Percentiles rank a stretch among this genome's conserved stretches.
These are phyloP conservation scores for Xestoiulus laeticollis DNA, from an alignment of 2,888 invertebrate genomes.

Conservation along the genomic window DNA sequence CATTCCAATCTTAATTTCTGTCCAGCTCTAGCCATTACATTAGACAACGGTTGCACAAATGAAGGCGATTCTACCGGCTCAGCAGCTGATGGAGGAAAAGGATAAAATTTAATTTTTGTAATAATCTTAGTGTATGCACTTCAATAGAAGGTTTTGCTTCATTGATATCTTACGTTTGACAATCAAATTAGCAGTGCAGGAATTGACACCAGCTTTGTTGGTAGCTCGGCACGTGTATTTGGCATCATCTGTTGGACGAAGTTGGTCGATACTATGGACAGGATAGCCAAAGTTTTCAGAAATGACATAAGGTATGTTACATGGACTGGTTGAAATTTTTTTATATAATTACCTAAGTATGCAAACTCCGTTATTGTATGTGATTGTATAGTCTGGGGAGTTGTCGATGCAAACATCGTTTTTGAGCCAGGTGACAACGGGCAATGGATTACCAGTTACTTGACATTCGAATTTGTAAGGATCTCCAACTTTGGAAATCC, in stretches of 20 bases:
- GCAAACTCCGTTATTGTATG: conserved; percentile 84
- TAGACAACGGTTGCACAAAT: conserved; percentile 72
- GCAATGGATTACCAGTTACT: conserved; percentile 75
- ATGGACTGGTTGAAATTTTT: neutral
- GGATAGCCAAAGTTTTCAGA: neutral
- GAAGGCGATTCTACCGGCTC: conserved; percentile 72
- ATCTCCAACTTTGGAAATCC: conserved; percentile 73
- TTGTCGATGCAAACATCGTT: conserved; percentile 76
- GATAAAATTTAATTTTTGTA: neutral
- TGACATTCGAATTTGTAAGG: conserved; percentile 74
- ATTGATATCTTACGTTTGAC: conserved; percentile 72
- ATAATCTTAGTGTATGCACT: too few species aligned
- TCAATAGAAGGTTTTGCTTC: conserved; percentile 46
- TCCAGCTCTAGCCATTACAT: conserved; percentile 78
- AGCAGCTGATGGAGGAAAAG: conserved; percentile 66
- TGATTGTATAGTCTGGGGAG: conserved; percentile 77
- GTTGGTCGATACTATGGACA: conserved; percentile 71
- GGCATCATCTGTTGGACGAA: conserved; percentile 74
- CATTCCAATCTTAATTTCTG: conserved; percentile 78
- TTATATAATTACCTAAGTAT: conserved; percentile 67
- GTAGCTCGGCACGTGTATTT: conserved; percentile 76
- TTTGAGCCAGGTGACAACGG: conserved; percentile 82
- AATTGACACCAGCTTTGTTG: conserved; percentile 74
- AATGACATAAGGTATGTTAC: neutral
- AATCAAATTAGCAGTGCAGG: conserved; percentile 72